phyloP scores from a whole-genome alignment of 2,797 vertebrate genomes.

The Sebastes hopkinsi region DNA sequence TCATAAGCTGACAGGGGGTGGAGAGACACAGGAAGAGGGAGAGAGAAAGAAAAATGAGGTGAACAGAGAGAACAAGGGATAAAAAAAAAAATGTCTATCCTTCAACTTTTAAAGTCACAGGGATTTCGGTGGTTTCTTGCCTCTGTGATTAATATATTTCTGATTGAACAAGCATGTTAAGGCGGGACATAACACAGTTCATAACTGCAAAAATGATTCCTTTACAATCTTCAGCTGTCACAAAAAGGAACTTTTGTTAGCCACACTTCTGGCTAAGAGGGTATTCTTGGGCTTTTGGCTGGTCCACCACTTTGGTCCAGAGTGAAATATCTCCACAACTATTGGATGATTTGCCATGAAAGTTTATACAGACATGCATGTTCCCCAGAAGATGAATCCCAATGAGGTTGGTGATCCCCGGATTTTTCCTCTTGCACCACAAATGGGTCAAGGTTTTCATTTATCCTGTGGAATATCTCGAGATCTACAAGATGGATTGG shows the following conservation, averaged over 20 bases:
- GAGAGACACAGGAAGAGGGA: slow-evolving; percentile 7
- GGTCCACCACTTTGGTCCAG: background rate
- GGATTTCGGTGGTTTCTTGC: background rate
- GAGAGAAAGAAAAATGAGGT: slow-evolving; percentile 7
- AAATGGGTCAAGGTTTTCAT: background rate
- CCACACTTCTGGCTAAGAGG: background rate
- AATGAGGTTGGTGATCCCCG: background rate
- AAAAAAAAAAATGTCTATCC: background rate
- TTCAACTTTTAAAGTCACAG: slow-evolving; percentile 27
- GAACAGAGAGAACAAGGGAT: background rate
- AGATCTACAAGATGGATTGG: background rate
- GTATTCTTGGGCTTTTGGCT: background rate
- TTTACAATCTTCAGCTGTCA: background rate
- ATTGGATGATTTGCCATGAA: background rate
- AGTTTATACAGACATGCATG: background rate
- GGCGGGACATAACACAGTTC: background rate
- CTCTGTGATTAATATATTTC: background rate
- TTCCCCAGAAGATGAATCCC: background rate
- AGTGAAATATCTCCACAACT: too few species aligned
- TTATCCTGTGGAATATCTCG: background rate
- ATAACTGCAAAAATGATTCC: background rate
- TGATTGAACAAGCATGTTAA: background rate
- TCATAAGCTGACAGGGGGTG: slow-evolving; percentile 46
- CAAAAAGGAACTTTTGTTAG: background rate
- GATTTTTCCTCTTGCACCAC: background rate